Percentiles rank a stretch among this genome's conserved stretches.
Evolutionary conservation across 2,797 vertebrate genomes (phyloP).

Genomic region (Intellagama lesueurii): DNA sequence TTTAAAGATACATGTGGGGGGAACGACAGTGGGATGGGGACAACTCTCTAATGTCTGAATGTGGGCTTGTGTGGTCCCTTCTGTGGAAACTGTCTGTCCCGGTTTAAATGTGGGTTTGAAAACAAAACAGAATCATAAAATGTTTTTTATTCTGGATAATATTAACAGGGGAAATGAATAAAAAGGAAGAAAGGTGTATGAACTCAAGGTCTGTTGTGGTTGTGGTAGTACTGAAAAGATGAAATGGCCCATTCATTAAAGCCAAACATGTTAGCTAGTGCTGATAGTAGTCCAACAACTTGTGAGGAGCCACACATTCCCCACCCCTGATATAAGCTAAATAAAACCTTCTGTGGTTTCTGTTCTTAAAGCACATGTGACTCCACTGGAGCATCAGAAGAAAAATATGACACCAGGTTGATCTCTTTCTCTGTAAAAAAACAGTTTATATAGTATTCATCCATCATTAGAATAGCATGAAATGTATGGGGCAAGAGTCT

Average conservation of each 20-base stretch:
- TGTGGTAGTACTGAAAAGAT: neutral
- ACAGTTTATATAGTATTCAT: constrained; percentile 21
- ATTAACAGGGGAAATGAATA: too few relatives aligned
- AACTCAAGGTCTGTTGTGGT: neutral
- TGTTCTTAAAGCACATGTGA: neutral
- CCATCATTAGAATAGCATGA: constrained; percentile 15
- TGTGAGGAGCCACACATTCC: neutral
- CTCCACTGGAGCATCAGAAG: neutral
- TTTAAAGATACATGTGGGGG: too few relatives aligned
- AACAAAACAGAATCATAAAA: too few relatives aligned
- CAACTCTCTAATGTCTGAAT: too few relatives aligned
- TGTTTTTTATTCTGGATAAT: too few relatives aligned
- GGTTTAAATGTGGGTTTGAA: too few relatives aligned
- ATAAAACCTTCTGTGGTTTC: too few relatives aligned
- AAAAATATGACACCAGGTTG: neutral
- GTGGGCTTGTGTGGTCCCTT: too few relatives aligned
- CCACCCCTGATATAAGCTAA: neutral
- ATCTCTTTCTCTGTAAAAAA: neutral
- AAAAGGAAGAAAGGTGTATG: too few relatives aligned
- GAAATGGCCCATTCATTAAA: neutral
- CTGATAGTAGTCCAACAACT: neutral
- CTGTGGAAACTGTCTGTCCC: too few relatives aligned
- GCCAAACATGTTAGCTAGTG: neutral
- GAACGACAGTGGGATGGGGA: too few relatives aligned
- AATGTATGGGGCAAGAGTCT: constrained; percentile 2